Base-by-base conservation (phyloP, 2,113 vertebrate species). In the Myodes glareolus region DNA sequence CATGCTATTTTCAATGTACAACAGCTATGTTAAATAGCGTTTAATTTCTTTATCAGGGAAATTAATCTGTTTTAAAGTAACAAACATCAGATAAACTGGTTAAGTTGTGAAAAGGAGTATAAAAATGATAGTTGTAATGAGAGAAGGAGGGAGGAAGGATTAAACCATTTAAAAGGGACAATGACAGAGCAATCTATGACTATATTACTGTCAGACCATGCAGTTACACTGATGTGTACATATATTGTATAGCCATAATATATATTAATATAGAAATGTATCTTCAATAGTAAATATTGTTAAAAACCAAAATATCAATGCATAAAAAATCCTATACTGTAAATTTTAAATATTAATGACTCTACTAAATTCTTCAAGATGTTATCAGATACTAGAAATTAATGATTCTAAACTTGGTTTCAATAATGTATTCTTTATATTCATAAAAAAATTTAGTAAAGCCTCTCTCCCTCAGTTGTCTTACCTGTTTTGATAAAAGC, bases 401-500 rank as follows among this genome's bases (percentile, higher is more conserved):
- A 80, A 7, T 76, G 23, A 31, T 94, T 96, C 81, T 84, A 96
- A 97, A 90, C 13, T 73, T 88, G 47, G 12, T 88, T 95, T 94
- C 80, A 31, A 61, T 63, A 91, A 39, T 27, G 31, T 88, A 77
- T 47, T 81, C 85, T 87, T 94, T 63, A 94, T 91, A 84, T 63
- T 39, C 36, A 13, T 63, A 17, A 19, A 84, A 93, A 65, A 90
- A 33, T 1, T 73, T 94, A 92, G 76, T n/a, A 82, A 82, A 92
- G 85, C 45, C 13, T 29, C 95, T 63, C 93, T 39, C 80, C 29
- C 90, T 72, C 36, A 27, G 33, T 3, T 42, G 52, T 86, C 98
- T 97, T 75, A 98, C 98, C 98, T 61, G 81, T 85, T 94, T 94
- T 80, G 36, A 61, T 7, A 25, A 97, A 96, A 73, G 94, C 42